These are phyloP conservation scores for Theretra japonica DNA, from an alignment of 2,888 invertebrate genomes.

Conservation along the genomic window DNA sequence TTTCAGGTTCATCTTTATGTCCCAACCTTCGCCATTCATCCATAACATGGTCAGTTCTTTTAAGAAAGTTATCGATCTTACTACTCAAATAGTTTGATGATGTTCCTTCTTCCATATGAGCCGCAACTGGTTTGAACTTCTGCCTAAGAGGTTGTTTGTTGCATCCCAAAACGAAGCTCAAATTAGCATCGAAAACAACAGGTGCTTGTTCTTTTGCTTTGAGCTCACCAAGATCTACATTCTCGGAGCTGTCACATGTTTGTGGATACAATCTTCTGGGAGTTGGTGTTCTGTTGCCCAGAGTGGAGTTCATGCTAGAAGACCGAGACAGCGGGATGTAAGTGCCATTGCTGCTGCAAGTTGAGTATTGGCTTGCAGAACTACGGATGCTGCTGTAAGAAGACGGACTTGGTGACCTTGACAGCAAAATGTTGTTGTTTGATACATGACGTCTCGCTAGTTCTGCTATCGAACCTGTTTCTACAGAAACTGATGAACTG, in stretches of 20 bases:
- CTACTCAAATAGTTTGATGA: constrained; percentile 90
- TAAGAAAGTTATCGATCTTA: constrained; percentile 92
- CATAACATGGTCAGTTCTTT: constrained; percentile 94
- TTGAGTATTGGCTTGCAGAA: constrained; percentile 76
- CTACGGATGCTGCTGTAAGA: constrained; percentile 73
- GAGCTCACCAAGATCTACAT: constrained; percentile 84
- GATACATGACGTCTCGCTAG: constrained; percentile 75
- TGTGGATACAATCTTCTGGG: constrained; percentile 90
- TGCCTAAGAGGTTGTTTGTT: constrained; percentile 89
- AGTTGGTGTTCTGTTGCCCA: constrained; percentile 76
- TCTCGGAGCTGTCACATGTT: constrained; percentile 73
- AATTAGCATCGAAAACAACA: constrained; percentile 92
- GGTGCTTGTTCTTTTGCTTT: constrained; percentile 89
- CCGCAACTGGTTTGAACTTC: constrained; percentile 89
- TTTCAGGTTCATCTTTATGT: constrained; percentile 82
- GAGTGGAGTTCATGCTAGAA: constrained; percentile 72
- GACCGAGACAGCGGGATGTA: constrained; percentile 74
- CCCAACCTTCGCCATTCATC: constrained; percentile 93
- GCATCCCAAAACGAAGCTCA: constrained; percentile 91
- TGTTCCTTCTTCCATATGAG: constrained; percentile 90
- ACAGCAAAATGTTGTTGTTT: constrained; percentile 63
- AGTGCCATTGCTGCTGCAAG: constrained; percentile 78
- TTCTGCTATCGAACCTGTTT: constrained; percentile 80
- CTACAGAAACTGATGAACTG: constrained; percentile 70
- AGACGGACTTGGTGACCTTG: constrained; percentile 86